Conservation (phyloP, 1,140 invertebrate genomes). For the Eumeta japonica region DNA sequence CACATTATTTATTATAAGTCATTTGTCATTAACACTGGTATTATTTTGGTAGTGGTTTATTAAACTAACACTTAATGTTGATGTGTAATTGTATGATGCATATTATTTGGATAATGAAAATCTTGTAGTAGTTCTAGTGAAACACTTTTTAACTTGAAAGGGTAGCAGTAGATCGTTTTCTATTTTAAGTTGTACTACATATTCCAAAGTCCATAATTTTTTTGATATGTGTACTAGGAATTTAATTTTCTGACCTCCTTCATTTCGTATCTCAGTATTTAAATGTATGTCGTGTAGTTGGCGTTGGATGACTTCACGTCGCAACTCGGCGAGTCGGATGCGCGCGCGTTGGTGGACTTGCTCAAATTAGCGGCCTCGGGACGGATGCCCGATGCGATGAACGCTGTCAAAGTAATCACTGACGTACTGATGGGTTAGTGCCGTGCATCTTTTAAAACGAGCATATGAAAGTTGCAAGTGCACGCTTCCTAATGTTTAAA, state of each 20-base stretch:
- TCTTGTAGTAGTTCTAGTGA: too few relatives aligned
- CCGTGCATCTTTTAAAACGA: too few relatives aligned
- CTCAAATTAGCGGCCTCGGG: constrained; percentile 82
- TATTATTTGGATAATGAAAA: too few relatives aligned
- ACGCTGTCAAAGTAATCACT: constrained; percentile 66
- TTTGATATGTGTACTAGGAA: neutral
- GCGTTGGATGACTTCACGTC: constrained; percentile 79
- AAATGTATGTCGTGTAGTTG: constrained; percentile 40
- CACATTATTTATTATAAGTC: too few relatives aligned
- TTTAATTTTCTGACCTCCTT: neutral
- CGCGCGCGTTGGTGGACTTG: constrained; percentile 80
- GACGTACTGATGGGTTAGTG: constrained; percentile 61
- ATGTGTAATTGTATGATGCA: too few relatives aligned
- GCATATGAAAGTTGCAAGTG: too few relatives aligned
- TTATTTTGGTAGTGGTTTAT: too few relatives aligned
- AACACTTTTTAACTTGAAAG: too few relatives aligned
- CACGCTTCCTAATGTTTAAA: too few relatives aligned
- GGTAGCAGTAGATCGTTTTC: neutral
- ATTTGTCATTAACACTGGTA: too few relatives aligned
- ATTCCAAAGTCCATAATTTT: neutral
- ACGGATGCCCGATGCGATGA: constrained; percentile 68
- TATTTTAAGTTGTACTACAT: neutral
- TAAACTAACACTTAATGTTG: too few relatives aligned
- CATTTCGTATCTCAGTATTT: neutral
- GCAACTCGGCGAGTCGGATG: constrained; percentile 77